phyloP scores from a whole-genome alignment of 1,140 invertebrate species.

The Hylyphantes graminicola region DNA sequence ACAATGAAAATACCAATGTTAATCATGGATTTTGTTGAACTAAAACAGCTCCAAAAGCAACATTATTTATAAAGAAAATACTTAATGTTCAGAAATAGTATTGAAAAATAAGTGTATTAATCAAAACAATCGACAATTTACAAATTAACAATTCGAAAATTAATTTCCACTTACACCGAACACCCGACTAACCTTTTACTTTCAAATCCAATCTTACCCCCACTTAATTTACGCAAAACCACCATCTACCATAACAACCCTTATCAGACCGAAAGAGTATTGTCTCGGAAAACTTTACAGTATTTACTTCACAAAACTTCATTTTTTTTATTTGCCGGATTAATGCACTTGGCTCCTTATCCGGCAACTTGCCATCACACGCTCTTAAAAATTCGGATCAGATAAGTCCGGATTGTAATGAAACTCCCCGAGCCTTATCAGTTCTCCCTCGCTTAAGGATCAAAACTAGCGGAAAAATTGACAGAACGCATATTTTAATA shows the following conservation, averaged over 20 bases:
- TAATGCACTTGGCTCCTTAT: constrained; percentile 38
- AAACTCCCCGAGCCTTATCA: constrained; percentile 47
- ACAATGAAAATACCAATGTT: too few species aligned
- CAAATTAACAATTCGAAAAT: too few species aligned
- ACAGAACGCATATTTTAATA: constrained; percentile 58
- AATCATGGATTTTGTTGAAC: too few species aligned
- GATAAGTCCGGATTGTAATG: constrained; percentile 53
- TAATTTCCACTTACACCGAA: too few species aligned
- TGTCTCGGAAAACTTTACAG: constrained; percentile 29
- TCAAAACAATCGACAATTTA: too few species aligned
- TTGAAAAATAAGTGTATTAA: too few species aligned
- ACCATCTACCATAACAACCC: background rate
- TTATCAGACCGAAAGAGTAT: constrained; percentile 15
- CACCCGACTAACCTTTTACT: too few species aligned
- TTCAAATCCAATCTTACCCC: too few species aligned
- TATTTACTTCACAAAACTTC: constrained; percentile 13
- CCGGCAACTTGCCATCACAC: constrained; percentile 10
- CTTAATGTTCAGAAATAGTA: too few species aligned
- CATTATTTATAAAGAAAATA: too few species aligned
- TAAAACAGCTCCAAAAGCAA: too few species aligned
- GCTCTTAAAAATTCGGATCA: constrained; percentile 44
- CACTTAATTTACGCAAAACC: too few species aligned
- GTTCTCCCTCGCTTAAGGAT: constrained; percentile 38
- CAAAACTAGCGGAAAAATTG: constrained; percentile 53
- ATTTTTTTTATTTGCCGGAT: constrained; percentile 31